Evolutionary conservation across 1,140 invertebrate genomes (phyloP).

Genomic region (Hylaeus volcanicus): DNA sequence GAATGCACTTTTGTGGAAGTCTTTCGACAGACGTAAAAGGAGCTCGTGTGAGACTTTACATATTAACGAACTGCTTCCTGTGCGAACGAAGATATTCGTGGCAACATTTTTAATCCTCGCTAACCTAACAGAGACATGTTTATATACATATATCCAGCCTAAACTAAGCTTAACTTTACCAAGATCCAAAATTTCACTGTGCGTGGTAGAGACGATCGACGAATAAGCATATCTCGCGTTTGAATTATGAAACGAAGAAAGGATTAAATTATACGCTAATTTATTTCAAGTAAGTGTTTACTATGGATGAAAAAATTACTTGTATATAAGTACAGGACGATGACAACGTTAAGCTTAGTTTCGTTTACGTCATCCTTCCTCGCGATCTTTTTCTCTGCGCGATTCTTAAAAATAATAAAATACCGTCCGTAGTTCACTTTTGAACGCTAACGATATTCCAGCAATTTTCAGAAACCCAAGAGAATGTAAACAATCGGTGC

Average conservation of each 20-base stretch:
- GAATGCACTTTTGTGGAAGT: neutral
- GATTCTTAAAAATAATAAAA: neutral
- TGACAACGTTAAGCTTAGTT: neutral
- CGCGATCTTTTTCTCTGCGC: neutral
- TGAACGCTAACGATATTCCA: no score
- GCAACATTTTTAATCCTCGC: neutral
- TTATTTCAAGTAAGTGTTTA: neutral
- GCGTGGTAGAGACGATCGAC: no score
- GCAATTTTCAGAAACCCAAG: neutral
- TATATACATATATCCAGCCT: no score
- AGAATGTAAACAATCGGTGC: neutral
- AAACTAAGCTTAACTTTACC: no score
- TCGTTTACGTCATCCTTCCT: neutral
- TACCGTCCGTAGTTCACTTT: no score
- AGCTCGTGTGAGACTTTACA: neutral
- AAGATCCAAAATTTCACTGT: no score
- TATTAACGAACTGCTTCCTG: conserved; percentile 1
- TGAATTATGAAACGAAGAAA: no score
- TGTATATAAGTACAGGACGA: neutral
- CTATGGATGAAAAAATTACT: neutral
- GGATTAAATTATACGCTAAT: no score
- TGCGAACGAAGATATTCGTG: neutral
- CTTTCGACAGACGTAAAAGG: conserved; percentile 3
- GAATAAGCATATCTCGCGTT: no score
- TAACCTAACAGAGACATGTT: neutral